phyloP scores from a whole-genome alignment of 1,140 invertebrate genomes.

The Calliphora vicina region DNA sequence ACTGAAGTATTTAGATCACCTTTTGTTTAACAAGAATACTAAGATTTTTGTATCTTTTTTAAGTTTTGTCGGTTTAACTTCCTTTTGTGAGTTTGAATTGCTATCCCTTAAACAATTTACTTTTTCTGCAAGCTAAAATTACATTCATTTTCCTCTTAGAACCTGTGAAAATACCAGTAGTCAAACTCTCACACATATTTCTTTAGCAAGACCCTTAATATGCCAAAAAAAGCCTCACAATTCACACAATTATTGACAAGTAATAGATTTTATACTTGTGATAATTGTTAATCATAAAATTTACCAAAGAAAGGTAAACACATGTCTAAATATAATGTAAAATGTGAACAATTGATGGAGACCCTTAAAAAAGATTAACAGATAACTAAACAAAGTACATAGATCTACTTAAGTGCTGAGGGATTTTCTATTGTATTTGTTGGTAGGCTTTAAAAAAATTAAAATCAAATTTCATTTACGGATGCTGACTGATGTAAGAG shows the following conservation, averaged over 20 bases:
- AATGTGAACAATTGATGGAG: not conserved
- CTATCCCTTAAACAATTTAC: too few species aligned
- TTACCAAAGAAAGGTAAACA: not conserved
- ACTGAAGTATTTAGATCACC: too few species aligned
- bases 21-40: too few species aligned
- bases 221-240: not conserved
- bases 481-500: too few species aligned
- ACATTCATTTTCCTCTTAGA: not conserved
- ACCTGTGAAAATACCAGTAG: constrained; percentile 5
- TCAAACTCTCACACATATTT: not conserved
- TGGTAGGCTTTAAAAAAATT: too few species aligned
- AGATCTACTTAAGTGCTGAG: not conserved
- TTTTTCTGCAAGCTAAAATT: too few species aligned
- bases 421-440: not conserved
- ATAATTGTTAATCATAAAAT: not conserved
- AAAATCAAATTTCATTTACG: not conserved
- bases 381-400: not conserved
- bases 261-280: not conserved
- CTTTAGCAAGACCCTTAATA: not conserved
- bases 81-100: too few species aligned
- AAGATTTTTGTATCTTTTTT: too few species aligned
- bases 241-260: constrained; percentile 2
- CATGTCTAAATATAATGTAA: not conserved
- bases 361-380: not conserved
- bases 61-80: too few species aligned